A percentile compares a stretch with the other conserved stretches of the same genome.
These are phyloP conservation scores for Bilobella aurantiaca DNA, from an alignment of 1,140 invertebrate species.

Conservation along the genomic window DNA sequence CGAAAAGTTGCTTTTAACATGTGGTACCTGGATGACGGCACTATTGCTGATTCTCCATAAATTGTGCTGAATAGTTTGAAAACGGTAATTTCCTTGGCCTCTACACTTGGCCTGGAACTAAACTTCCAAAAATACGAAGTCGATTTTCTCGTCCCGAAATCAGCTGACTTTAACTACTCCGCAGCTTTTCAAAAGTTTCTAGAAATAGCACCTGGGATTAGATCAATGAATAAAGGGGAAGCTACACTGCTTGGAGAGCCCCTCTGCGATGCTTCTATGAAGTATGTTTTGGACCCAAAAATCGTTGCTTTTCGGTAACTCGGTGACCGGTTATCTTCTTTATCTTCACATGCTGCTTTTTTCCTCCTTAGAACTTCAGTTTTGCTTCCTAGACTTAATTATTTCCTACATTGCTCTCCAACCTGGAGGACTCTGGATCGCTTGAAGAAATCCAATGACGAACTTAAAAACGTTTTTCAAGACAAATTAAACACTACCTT, in stretches of 20 bases:
- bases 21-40: slow-evolving; percentile 11
- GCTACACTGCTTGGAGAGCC: slow-evolving; percentile 12
- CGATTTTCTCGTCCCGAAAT: not conserved
- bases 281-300: not conserved
- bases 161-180: not conserved
- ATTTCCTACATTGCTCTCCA: not conserved
- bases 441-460: not conserved
- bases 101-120: not conserved
- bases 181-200: not conserved
- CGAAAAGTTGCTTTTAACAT: slow-evolving; percentile 14
- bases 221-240: not conserved
- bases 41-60: not conserved
- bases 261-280: not conserved
- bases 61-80: not conserved
- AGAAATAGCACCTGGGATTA: slow-evolving; percentile 1
- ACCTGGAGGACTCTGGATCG: not conserved
- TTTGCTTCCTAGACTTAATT: not conserved
- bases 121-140: slow-evolving; percentile 10
- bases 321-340: not conserved
- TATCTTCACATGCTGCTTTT: slow-evolving; percentile 9
- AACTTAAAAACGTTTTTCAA: not conserved
- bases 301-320: not conserved
- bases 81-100: not conserved
- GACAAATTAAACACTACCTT: not conserved
- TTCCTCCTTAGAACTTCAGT: slow-evolving; percentile 9